phyloP scores from a whole-genome alignment of 2,113 vertebrate species.

The Colinus virginianus region DNA sequence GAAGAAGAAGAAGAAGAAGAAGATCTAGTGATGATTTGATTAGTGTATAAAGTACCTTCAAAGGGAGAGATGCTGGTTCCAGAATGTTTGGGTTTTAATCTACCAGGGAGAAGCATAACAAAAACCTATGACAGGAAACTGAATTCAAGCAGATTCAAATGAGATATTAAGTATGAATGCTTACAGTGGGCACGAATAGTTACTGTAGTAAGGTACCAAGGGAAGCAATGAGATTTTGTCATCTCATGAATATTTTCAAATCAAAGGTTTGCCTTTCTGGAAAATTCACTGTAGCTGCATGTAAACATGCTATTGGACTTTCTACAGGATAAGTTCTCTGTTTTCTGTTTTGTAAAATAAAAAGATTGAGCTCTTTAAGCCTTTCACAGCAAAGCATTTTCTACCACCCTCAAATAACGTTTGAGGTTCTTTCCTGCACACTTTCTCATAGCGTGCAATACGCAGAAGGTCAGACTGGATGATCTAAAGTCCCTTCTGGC shows the following conservation, averaged over 20 bases:
- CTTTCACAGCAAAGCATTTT: constrained; percentile 36
- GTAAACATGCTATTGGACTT: neutral
- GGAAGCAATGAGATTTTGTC: neutral
- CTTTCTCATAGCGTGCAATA: constrained; percentile 25
- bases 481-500: constrained; percentile 72
- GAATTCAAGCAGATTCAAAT: constrained; percentile 13
- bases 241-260: neutral
- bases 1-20: neutral
- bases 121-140: neutral
- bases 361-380: constrained; percentile 48
- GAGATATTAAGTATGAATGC: neutral
- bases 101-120: neutral
- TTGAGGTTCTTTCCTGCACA: constrained; percentile 43
- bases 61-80: neutral
- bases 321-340: neutral
- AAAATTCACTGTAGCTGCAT: neutral
- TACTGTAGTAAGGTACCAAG: neutral
- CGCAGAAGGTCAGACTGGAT: constrained; percentile 59
- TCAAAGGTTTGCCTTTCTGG: constrained; percentile 18
- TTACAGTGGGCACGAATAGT: neutral
- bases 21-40: neutral
- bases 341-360: constrained; percentile 29
- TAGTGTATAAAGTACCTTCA: neutral
- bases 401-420: constrained; percentile 58
- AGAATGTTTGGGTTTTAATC: neutral